A percentile compares a stretch with the other conserved stretches of the same genome.
phyloP scores from a whole-genome alignment of 1,140 invertebrate species.

The Chrysoperla carnea region DNA sequence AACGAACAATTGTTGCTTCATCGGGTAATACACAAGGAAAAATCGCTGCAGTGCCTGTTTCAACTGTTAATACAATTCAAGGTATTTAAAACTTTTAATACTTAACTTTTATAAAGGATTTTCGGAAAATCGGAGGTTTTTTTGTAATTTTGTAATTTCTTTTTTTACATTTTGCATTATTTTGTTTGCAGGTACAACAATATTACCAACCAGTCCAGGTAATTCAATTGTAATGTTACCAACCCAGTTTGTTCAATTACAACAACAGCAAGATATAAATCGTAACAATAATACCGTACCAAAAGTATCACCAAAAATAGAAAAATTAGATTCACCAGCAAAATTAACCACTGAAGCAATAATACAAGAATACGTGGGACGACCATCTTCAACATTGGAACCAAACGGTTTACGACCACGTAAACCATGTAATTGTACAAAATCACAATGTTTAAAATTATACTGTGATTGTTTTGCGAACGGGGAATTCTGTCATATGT shows the following conservation, averaged over 20 bases:
- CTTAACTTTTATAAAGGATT: too few relatives aligned
- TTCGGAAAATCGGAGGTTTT: conserved; percentile 32
- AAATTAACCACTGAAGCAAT: not conserved
- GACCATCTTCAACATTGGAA: conserved; percentile 8
- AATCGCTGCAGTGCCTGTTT: conserved; percentile 24
- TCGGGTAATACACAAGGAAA: conserved; percentile 8
- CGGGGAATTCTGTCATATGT: conserved; percentile 96
- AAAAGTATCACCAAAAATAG: not conserved
- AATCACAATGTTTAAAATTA: conserved; percentile 96
- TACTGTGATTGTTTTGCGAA: conserved; percentile 99
- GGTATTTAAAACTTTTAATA: not conserved
- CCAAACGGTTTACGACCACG: conserved; percentile 52
- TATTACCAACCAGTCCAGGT: too few relatives aligned
- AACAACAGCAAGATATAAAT: conserved; percentile 3
- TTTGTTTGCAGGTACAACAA: conserved; percentile 24
- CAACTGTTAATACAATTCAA: conserved; percentile 22
- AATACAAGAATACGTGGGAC: conserved; percentile 2
- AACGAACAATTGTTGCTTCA: conserved; percentile 26
- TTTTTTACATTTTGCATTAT: conserved; percentile 28
- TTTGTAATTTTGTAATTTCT: too few relatives aligned
- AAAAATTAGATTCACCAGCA: not conserved
- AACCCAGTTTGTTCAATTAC: conserved; percentile 36
- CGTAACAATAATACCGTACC: not conserved
- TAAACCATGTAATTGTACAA: conserved; percentile 97
- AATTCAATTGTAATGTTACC: conserved; percentile 29